Evolutionary conservation across 2,888 invertebrate species (phyloP).

Genomic region (Hipparchia semele): DNA sequence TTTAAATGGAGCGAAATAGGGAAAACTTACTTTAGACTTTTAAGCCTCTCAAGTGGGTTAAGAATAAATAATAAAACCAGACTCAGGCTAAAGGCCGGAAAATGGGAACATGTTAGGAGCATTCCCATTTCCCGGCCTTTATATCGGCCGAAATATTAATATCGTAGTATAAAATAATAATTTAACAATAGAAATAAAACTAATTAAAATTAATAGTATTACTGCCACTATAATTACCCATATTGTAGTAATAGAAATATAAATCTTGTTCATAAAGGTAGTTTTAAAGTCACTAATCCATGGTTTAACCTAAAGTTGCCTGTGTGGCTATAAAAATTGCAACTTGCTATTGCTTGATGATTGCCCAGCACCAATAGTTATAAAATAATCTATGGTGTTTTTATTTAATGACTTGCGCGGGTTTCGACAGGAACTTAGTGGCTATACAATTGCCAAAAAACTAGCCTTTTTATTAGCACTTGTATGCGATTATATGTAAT

Average conservation of each 20-base stretch:
- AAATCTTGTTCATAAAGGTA: conserved; percentile 5
- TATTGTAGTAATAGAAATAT: conserved; percentile 18
- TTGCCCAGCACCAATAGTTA: too few species aligned
- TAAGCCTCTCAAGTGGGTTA: not conserved
- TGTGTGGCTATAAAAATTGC: not conserved
- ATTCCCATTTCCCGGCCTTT: too few species aligned
- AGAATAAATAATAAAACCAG: not conserved
- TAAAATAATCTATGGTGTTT: not conserved
- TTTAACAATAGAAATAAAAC: conserved; percentile 2
- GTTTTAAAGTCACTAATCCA: not conserved
- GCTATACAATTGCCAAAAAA: conserved; percentile 2
- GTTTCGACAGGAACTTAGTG: not conserved
- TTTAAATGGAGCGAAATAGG: too few species aligned
- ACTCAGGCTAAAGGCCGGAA: not conserved
- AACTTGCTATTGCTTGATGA: not conserved
- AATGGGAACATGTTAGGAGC: not conserved
- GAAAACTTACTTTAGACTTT: too few species aligned
- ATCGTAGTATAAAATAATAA: too few species aligned
- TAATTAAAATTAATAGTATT: conserved; percentile 10
- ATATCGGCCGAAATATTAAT: not conserved
- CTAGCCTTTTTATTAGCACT: conserved; percentile 1
- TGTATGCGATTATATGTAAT: not conserved
- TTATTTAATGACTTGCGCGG: not conserved
- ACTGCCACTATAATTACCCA: conserved; percentile 29
- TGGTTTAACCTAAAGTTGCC: not conserved